These are phyloP conservation scores for Ceratoteleas bidentatus DNA, from an alignment of 1,140 invertebrate species.

Conservation along the genomic window DNA sequence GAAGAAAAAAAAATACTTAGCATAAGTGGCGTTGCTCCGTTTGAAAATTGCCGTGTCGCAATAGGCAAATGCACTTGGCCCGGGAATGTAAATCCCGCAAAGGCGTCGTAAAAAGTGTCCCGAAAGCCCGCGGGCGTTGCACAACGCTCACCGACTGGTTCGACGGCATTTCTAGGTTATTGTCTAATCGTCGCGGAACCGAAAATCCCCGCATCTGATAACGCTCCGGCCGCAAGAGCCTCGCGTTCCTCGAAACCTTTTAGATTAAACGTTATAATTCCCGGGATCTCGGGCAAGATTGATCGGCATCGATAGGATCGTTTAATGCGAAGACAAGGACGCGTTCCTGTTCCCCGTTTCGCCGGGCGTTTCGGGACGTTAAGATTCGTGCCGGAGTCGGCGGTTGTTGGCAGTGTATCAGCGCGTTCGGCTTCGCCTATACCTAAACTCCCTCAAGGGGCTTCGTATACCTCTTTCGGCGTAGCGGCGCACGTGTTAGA, in stretches of 20 bases:
- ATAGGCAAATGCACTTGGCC: slow-evolving; percentile 11
- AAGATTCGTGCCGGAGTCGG: slow-evolving; percentile 55
- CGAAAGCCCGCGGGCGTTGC: slow-evolving; percentile 2
- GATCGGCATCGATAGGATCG: slow-evolving; percentile 60
- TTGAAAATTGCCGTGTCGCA: neutral
- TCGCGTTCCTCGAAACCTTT: slow-evolving; percentile 41
- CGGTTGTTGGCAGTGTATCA: slow-evolving; percentile 66
- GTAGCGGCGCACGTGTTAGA: slow-evolving; percentile 75
- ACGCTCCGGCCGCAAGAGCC: slow-evolving; percentile 15
- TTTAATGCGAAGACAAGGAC: slow-evolving; percentile 61
- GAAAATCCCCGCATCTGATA: slow-evolving; percentile 43
- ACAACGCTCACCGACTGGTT: slow-evolving; percentile 20
- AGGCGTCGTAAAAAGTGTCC: too few species aligned
- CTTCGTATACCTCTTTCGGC: slow-evolving; percentile 60
- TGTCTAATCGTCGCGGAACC: slow-evolving; percentile 32
- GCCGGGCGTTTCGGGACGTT: slow-evolving; percentile 30
- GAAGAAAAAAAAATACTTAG: slow-evolving; percentile 2
- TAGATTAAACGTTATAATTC: slow-evolving; percentile 65
- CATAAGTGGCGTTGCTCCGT: neutral
- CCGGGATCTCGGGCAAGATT: slow-evolving; percentile 51
- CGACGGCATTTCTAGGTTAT: slow-evolving; percentile 39
- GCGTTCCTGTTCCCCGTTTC: slow-evolving; percentile 33
- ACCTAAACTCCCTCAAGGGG: slow-evolving; percentile 65
- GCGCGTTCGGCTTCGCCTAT: slow-evolving; percentile 54
- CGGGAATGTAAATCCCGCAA: too few species aligned